phyloP scores from a whole-genome alignment of 35 echinoderm and acorn worm genomes.

The Holothuria glaberrima region DNA sequence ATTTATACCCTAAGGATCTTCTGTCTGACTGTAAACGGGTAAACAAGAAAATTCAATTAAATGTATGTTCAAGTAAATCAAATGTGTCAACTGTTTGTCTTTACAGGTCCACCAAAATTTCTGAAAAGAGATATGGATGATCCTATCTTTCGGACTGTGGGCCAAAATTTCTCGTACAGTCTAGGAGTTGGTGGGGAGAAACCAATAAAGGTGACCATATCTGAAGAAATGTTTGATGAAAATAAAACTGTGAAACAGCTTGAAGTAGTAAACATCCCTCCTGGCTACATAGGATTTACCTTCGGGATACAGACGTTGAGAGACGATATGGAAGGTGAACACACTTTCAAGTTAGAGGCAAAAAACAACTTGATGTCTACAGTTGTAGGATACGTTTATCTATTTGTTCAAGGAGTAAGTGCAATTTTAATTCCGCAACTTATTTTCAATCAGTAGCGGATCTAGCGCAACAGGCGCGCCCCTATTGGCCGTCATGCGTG shows the following conservation, averaged over 20 bases:
- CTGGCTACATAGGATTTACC: neutral
- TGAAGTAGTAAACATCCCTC: neutral
- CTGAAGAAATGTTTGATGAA: neutral
- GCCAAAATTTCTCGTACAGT: neutral
- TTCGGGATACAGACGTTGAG: neutral
- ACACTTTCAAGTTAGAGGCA: neutral
- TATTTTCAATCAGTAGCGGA: no score
- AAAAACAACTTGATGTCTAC: neutral
- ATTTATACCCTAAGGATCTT: no score
- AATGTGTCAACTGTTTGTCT: no score
- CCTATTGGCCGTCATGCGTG: no score
- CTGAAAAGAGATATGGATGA: neutral
- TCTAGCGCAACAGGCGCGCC: no score
- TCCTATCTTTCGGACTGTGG: neutral
- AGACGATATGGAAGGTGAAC: neutral
- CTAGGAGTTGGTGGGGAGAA: neutral
- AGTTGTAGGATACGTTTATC: neutral
- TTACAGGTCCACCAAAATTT: slow-evolving; percentile 2
- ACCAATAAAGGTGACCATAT: slow-evolving; percentile 10
- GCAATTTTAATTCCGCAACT: no score
- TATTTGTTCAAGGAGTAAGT: neutral
- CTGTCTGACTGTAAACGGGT: no score
- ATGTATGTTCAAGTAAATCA: no score
- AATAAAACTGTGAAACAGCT: neutral
- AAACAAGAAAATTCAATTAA: no score